Evolutionary conservation across 2,113 vertebrate genomes (phyloP).

Genomic region (Trogon surrucura): DNA sequence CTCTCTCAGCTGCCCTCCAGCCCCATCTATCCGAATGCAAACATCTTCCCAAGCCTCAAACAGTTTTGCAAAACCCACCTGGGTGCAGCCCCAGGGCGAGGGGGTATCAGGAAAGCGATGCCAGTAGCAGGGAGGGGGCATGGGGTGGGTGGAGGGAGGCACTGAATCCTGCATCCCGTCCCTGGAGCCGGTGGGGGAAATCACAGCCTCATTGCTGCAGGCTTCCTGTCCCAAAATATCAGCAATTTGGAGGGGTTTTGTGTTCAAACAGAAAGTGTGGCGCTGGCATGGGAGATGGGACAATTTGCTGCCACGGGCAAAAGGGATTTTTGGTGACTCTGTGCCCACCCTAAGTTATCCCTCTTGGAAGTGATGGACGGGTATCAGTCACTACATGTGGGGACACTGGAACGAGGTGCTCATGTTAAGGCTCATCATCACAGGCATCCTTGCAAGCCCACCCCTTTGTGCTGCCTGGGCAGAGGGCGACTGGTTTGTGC

Average conservation of each 20-base stretch:
- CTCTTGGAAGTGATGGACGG: not conserved
- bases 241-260: not conserved
- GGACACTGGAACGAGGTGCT: not conserved
- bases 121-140: not conserved
- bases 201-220: not conserved
- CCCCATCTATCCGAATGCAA: not conserved
- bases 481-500: not conserved
- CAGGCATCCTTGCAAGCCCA: not conserved
- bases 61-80: not conserved
- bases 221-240: not conserved
- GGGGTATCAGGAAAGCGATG: rapidly evolving
- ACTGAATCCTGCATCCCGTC: not conserved
- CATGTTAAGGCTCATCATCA: not conserved
- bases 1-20: not conserved
- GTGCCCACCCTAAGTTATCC: not conserved
- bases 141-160: not conserved
- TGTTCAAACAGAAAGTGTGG: not conserved
- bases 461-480: not conserved
- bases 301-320: slow-evolving; percentile 3
- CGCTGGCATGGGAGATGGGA: not conserved
- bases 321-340: not conserved
- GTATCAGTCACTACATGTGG: rapidly evolving
- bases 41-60: not conserved
- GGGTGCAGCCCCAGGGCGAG: rapidly evolving
- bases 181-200: not conserved